phyloP scores from a whole-genome alignment of 2,888 invertebrate species.

The Agrilus biguttatus region DNA sequence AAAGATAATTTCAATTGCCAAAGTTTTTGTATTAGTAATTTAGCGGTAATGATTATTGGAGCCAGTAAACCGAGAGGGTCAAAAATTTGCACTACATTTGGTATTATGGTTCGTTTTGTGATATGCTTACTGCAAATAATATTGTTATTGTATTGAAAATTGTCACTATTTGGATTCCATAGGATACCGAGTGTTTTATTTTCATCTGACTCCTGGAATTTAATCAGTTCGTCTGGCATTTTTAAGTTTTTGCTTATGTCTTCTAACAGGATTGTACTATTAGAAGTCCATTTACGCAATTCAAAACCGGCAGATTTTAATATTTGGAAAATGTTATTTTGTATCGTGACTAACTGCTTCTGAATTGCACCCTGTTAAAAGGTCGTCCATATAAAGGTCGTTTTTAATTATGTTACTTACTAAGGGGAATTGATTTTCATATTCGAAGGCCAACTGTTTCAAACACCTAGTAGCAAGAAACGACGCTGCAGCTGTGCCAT shows the following conservation, averaged over 20 bases:
- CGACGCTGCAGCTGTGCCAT: conserved; percentile 12
- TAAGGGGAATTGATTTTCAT: conserved; percentile 7
- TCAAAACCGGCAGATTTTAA: conserved; percentile 6
- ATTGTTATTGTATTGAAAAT: no score
- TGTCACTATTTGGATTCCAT: no score
- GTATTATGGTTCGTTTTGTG: no score
- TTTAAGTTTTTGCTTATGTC: background rate
- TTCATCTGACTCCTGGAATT: background rate
- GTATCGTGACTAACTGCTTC: background rate
- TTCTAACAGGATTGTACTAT: background rate
- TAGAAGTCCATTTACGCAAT: conserved; percentile 8
- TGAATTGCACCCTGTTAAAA: conserved; percentile 5
- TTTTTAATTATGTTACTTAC: conserved; percentile 4
- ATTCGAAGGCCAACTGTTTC: conserved; percentile 7
- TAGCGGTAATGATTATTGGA: conserved; percentile 3
- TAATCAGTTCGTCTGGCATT: background rate
- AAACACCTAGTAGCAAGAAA: conserved; percentile 11
- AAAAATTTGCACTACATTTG: no score
- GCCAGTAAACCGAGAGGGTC: no score
- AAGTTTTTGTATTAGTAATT: background rate
- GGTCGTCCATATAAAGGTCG: conserved; percentile 12
- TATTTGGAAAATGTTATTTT: background rate
- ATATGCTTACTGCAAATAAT: no score
- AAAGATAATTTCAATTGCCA: background rate
- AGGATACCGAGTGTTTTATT: no score